These are phyloP conservation scores for Conops quadrifasciatus DNA, from an alignment of 2,888 invertebrate species.

Conservation along the genomic window DNA sequence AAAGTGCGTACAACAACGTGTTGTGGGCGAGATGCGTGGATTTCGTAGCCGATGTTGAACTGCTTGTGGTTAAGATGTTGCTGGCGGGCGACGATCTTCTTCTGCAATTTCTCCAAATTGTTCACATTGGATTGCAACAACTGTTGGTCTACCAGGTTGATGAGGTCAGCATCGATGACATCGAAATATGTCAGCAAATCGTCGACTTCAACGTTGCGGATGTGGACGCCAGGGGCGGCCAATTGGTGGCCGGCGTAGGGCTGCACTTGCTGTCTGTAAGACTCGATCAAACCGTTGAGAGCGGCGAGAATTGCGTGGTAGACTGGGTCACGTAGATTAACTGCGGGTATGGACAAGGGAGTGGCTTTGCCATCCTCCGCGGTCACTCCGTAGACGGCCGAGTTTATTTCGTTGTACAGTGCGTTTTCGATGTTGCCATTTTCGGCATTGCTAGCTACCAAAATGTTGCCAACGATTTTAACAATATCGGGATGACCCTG, in stretches of 20 bases:
- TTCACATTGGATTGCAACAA: conserved; percentile 49
- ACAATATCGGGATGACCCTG: conserved; percentile 28
- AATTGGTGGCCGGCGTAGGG: conserved; percentile 71
- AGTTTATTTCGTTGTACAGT: conserved; percentile 21
- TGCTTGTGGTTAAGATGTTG: conserved; percentile 74
- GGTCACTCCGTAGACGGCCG: conserved; percentile 65
- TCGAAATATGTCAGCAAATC: conserved; percentile 75
- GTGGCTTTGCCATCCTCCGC: conserved; percentile 70
- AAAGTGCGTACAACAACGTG: conserved; percentile 71
- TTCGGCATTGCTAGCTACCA: conserved; percentile 15
- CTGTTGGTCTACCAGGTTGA: conserved; percentile 54
- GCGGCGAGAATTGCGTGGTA: conserved; percentile 73
- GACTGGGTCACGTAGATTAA: conserved; percentile 72
- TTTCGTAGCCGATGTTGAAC: conserved; percentile 70
- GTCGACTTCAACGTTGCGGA: conserved; percentile 71
- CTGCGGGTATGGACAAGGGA: conserved; percentile 44
- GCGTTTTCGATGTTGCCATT: conserved; percentile 21
- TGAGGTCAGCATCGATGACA: conserved; percentile 70
- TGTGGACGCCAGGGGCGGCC: conserved; percentile 67
- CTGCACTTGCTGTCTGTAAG: conserved; percentile 69
- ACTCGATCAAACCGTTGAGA: conserved; percentile 68
- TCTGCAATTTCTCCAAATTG: conserved; percentile 47
- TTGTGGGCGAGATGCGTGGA: conserved; percentile 68
- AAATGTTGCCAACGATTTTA: conserved; percentile 33
- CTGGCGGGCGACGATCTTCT: conserved; percentile 67